A percentile compares a stretch with the other conserved stretches of the same genome.
phyloP scores from a whole-genome alignment of 2,888 invertebrate genomes.

The Drosophila phalerata region DNA sequence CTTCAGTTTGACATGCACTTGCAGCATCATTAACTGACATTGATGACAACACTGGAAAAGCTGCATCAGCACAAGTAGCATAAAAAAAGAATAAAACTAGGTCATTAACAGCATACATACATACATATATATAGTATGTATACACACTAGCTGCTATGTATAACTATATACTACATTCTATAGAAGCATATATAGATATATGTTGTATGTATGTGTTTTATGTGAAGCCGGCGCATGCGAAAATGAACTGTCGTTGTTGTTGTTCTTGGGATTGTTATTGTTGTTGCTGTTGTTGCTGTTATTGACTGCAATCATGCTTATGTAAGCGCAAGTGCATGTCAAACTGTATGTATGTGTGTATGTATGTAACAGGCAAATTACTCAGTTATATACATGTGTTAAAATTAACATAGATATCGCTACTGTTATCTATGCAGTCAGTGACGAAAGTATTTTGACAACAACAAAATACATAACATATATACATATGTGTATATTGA shows the following conservation, averaged over 20 bases:
- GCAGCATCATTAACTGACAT: constrained; percentile 54
- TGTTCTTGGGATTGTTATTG: neutral
- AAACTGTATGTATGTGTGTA: constrained; percentile 24
- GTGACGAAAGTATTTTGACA: too few species aligned
- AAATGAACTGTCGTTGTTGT: constrained; percentile 41
- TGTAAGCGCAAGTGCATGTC: constrained; percentile 52
- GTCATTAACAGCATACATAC: constrained; percentile 53
- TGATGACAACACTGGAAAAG: constrained; percentile 41
- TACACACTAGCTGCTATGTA: constrained; percentile 7
- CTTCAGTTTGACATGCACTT: constrained; percentile 16
- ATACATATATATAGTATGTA: too few species aligned
- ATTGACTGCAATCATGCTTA: constrained; percentile 57
- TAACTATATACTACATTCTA: constrained; percentile 2
- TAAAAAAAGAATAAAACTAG: constrained; percentile 44
- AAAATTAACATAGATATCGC: constrained; percentile 1
- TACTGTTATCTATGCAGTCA: neutral
- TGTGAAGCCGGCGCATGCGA: constrained; percentile 59
- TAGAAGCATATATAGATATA: neutral
- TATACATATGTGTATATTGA: too few species aligned
- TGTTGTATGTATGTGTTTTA: constrained; percentile 6
- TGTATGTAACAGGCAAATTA: constrained; percentile 8
- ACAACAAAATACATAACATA: too few species aligned
- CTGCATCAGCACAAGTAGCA: constrained; percentile 41
- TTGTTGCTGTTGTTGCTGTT: constrained; percentile 31
- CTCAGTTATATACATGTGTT: neutral